Percentiles rank a stretch among this genome's conserved stretches.
Evolutionary conservation across 2,888 invertebrate genomes (phyloP).

Genomic region (Lordiphosa andalusiaca): DNA sequence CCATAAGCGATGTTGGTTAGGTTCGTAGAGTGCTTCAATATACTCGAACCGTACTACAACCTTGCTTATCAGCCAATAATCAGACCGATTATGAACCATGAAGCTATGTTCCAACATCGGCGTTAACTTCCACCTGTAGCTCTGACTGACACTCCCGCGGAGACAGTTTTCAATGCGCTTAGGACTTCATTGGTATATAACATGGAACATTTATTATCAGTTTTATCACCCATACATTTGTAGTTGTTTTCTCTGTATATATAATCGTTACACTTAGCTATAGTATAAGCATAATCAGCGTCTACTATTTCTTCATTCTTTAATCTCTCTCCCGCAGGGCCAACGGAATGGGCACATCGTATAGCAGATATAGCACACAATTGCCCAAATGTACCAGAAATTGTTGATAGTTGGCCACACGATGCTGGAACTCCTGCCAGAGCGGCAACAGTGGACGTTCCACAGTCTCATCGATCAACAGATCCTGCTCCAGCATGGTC

Average conservation of each 20-base stretch:
- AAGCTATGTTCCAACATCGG: too few relatives aligned
- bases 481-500: constrained; percentile 79
- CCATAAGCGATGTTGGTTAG: too few relatives aligned
- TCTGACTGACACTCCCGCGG: too few relatives aligned
- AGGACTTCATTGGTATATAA: constrained; percentile 26
- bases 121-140: too few relatives aligned
- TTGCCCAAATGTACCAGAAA: constrained; percentile 82
- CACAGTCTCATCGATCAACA: constrained; percentile 33
- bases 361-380: constrained; percentile 82
- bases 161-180: too few relatives aligned
- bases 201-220: constrained; percentile 74
- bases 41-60: too few relatives aligned
- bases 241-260: constrained; percentile 3
- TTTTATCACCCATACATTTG: constrained; percentile 69
- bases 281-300: constrained; percentile 10
- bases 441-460: constrained; percentile 77
- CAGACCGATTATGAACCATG: too few relatives aligned
- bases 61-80: too few relatives aligned
- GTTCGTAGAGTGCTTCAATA: too few relatives aligned
- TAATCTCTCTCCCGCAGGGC: constrained; percentile 75
- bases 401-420: constrained; percentile 81
- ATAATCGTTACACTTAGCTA: constrained; percentile 28
- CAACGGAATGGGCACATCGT: constrained; percentile 83
- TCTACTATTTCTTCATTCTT: constrained; percentile 14
- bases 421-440: constrained; percentile 80